A percentile compares a stretch with the other conserved stretches of the same genome.
Evolutionary conservation across 2,113 vertebrate species (phyloP).

Genomic region (Caranx ignobilis): DNA sequence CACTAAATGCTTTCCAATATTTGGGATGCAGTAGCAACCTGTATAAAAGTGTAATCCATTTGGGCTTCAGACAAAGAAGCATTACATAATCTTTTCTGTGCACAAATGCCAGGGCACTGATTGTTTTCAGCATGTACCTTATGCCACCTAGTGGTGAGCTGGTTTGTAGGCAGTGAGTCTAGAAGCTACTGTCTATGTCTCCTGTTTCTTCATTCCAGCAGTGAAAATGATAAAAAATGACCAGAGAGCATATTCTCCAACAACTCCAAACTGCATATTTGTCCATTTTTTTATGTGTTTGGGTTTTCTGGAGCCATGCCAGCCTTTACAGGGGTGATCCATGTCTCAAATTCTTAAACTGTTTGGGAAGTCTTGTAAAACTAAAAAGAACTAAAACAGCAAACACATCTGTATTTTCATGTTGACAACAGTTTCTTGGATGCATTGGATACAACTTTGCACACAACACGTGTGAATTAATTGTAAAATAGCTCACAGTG

Average conservation of each 20-base stretch:
- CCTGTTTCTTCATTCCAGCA: neutral
- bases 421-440: neutral
- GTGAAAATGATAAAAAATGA: too few species aligned
- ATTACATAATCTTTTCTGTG: slow-evolving; percentile 33
- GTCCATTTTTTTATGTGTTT: neutral
- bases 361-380: neutral
- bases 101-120: slow-evolving; percentile 25
- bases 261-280: neutral
- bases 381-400: neutral
- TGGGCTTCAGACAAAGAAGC: slow-evolving; percentile 44
- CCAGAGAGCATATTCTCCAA: neutral
- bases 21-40: slow-evolving; percentile 15
- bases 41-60: slow-evolving; percentile 26
- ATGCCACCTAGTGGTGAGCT: slow-evolving; percentile 66
- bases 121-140: slow-evolving; percentile 35
- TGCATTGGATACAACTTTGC: neutral
- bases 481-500: neutral
- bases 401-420: neutral
- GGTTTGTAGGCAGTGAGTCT: neutral
- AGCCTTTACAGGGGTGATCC: neutral
- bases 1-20: neutral
- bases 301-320: neutral
- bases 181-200: neutral
- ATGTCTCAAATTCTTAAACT: neutral
- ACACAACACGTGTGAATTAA: neutral